Evolutionary conservation across 2,888 invertebrate genomes (phyloP), one percentile per base, ranked within the genome.

Genomic region (Trichogramma evanescens): DNA sequence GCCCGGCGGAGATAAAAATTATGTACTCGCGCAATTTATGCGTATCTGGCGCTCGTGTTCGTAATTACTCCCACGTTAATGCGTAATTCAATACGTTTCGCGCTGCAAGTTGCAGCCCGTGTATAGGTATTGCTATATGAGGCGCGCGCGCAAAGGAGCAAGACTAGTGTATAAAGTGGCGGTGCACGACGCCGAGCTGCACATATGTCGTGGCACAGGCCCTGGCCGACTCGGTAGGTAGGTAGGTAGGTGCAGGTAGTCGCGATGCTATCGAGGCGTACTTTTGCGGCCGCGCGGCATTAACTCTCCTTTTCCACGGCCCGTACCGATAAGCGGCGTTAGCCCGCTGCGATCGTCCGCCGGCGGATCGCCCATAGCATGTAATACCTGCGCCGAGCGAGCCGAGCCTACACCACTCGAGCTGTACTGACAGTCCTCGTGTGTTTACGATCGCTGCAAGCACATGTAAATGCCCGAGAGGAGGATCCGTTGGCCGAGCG

Each of bases 371-470:
- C 46, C 9, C 6, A 6, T 10, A 46, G n/a, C 5, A n/a, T n/a
- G 9, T n/a, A 5, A 48, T 7, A 44, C 44, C 8, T 10, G 10
- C 13, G 41, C 26, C 38, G 50, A 26, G 41, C 10, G 26, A 8
- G 10, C 45, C 42, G 50, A 53, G 39, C 41, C 41, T n/a, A 39
- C 6, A 8, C 10, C 9, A 6, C 13, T 54, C 42, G 38, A 57
- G 54, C n/a, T n/a, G n/a, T n/a, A 42, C 9, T 10, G 13, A 4
- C 46, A 6, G 10, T 10, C 48, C 48, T 6, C 10, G 5, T 4
- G 44, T 62, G 41, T 62, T 62, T 62, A 62, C 62, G 62, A 58
- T 58, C 55, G 49, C n/a, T 8, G 13, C 45, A 7, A 4, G 55
- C 41, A 10, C 42, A 50, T 54, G 45, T 50, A 61, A 50, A 48